Conservation (phyloP, 2,797 vertebrate species). For the Gymnoscopelus microlampas region DNA sequence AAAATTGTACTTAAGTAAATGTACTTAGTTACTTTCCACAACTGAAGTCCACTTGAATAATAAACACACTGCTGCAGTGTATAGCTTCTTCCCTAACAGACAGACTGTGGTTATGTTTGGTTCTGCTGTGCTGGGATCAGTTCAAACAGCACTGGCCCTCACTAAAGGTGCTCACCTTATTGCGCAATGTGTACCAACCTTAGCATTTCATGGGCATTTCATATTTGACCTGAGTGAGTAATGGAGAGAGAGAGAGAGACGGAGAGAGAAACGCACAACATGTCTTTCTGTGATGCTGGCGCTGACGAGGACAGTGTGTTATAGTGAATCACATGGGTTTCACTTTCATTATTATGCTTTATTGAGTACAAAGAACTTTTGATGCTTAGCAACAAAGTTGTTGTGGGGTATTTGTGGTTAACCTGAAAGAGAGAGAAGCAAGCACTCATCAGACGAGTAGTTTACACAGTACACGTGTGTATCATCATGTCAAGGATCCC, state of each 20-base stretch:
- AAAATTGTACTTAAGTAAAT: no score
- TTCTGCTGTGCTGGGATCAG: constrained; percentile 9
- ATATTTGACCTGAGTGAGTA: constrained; percentile 11
- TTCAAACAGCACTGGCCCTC: not conserved
- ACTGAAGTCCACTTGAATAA: not conserved
- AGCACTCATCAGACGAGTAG: no score
- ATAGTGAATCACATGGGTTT: not conserved
- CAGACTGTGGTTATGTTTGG: not conserved
- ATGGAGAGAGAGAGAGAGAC: no score
- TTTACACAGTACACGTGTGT: no score
- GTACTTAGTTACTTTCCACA: no score
- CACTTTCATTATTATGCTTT: not conserved
- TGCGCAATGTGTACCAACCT: constrained; percentile 12
- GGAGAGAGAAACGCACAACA: not conserved
- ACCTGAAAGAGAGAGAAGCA: no score
- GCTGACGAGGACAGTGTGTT: not conserved
- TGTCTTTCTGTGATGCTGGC: constrained; percentile 9
- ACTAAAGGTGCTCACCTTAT: not conserved
- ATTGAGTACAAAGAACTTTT: not conserved
- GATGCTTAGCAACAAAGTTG: no score
- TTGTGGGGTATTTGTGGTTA: not conserved
- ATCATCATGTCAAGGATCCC: no score
- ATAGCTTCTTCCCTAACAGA: not conserved
- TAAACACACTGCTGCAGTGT: not conserved
- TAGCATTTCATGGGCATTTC: constrained; percentile 12